These are phyloP conservation scores for Potorous gilbertii DNA, from an alignment of 2,797 vertebrate genomes.

Conservation along the genomic window DNA sequence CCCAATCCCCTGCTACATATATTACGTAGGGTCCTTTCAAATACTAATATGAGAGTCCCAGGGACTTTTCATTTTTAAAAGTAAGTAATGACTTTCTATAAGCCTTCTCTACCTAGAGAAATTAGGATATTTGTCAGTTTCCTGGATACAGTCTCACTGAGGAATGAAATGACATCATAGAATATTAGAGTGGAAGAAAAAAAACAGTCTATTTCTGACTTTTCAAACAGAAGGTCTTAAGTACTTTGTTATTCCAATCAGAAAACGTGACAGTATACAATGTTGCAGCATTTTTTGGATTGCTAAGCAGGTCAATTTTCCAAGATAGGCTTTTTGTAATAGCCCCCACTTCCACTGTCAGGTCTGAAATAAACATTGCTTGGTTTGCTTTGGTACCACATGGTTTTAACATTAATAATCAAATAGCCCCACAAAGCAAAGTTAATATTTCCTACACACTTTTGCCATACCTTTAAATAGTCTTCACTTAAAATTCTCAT, in stretches of 20 bases:
- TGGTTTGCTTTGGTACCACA: neutral
- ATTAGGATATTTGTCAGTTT: neutral
- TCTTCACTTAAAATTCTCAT: conserved; percentile 7
- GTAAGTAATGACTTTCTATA: neutral
- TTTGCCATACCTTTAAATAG: neutral
- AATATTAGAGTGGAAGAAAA: conserved; percentile 10
- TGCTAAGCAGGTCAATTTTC: neutral
- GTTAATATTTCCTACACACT: neutral
- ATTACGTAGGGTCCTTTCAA: neutral
- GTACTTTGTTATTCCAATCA: conserved; percentile 21
- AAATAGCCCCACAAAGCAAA: conserved; percentile 41
- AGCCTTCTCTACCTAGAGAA: neutral
- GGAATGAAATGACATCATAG: conserved; percentile 1
- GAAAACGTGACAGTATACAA: neutral
- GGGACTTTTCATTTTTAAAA: neutral
- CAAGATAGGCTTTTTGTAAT: neutral
- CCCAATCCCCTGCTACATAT: neutral
- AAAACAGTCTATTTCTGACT: conserved; percentile 27
- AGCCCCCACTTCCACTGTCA: neutral
- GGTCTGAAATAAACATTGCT: neutral
- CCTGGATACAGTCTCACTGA: neutral
- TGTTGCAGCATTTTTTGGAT: neutral
- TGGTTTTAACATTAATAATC: conserved; percentile 1
- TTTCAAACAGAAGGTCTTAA: conserved; percentile 28
- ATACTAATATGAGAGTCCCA: neutral